These are phyloP conservation scores for Clamator glandarius DNA, from an alignment of 2,797 vertebrate species.

Conservation along the genomic window DNA sequence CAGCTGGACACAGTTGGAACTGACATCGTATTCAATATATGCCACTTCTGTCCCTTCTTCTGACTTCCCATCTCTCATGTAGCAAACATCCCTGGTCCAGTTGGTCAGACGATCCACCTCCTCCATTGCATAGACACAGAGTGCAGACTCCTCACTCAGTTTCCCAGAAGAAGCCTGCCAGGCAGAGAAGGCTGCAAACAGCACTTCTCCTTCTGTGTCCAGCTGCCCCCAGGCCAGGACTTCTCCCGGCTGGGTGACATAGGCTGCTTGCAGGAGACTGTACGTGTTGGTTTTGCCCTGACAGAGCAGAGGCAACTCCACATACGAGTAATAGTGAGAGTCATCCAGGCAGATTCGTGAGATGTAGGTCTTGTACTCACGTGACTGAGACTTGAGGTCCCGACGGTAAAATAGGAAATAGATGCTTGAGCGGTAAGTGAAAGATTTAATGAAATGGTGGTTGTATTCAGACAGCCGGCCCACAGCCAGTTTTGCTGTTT, in stretches of 20 bases:
- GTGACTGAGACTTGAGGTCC: slow-evolving; percentile 89
- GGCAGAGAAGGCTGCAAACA: slow-evolving; percentile 91
- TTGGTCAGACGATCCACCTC: slow-evolving; percentile 89
- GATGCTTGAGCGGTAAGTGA: slow-evolving; percentile 85
- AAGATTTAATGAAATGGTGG: slow-evolving; percentile 94
- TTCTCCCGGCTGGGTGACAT: slow-evolving; percentile 77
- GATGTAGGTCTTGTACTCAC: slow-evolving; percentile 92
- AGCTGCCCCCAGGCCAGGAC: slow-evolving; percentile 44
- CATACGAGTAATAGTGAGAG: slow-evolving; percentile 94
- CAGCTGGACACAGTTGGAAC: slow-evolving; percentile 93
- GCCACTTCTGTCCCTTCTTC: slow-evolving; percentile 86
- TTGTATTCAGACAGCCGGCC: slow-evolving; percentile 96
- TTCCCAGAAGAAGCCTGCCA: slow-evolving; percentile 77
- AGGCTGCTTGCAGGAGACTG: slow-evolving; percentile 91
- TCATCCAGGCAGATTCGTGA: slow-evolving; percentile 94
- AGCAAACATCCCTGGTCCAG: slow-evolving; percentile 91
- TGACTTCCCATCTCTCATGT: slow-evolving; percentile 87
- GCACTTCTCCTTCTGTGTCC: slow-evolving; percentile 74
- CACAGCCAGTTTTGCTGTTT: slow-evolving; percentile 94
- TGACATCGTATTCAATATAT: slow-evolving; percentile 97
- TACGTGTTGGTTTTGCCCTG: slow-evolving; percentile 82
- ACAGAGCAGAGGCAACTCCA: slow-evolving; percentile 92
- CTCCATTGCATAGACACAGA: slow-evolving; percentile 90
- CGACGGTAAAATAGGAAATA: slow-evolving; percentile 97
- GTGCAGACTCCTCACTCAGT: slow-evolving; percentile 89